These are phyloP conservation scores for Helicoverpa assulta DNA, from an alignment of 2,888 invertebrate genomes.

Conservation along the genomic window DNA sequence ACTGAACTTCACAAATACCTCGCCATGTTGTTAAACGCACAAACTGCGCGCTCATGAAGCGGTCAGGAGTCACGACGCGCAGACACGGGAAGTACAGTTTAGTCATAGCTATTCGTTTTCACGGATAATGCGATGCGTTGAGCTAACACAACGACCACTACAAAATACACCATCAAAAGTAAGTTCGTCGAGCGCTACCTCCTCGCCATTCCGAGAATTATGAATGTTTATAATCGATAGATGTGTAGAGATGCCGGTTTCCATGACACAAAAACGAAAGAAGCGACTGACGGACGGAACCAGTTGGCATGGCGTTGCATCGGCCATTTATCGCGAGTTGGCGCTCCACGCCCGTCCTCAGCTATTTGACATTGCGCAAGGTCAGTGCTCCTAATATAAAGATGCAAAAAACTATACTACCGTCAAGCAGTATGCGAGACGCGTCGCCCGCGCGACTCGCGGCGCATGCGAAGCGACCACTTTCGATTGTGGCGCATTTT, in stretches of 20 bases:
- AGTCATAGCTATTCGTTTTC: constrained; percentile 59
- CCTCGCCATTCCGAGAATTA: constrained; percentile 36
- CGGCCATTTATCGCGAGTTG: constrained; percentile 74
- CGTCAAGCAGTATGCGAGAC: constrained; percentile 72
- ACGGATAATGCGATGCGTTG: constrained; percentile 42
- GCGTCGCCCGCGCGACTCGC: constrained; percentile 71
- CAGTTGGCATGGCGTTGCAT: constrained; percentile 78
- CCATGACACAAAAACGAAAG: constrained; percentile 79
- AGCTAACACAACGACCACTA: constrained; percentile 7
- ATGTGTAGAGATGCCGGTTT: constrained; percentile 68
- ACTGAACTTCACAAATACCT: constrained; percentile 23
- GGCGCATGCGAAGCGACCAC: constrained; percentile 83
- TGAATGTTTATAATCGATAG: constrained; percentile 58
- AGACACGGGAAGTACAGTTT: constrained; percentile 62
- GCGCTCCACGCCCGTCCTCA: constrained; percentile 77
- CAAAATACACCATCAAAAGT: constrained; percentile 21
- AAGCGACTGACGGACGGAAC: constrained; percentile 69
- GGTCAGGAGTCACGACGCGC: constrained; percentile 64
- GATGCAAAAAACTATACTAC: constrained; percentile 82
- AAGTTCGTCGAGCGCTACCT: constrained; percentile 49
- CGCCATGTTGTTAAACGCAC: constrained; percentile 29
- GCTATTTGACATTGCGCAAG: constrained; percentile 90
- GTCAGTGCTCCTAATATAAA: constrained; percentile 89
- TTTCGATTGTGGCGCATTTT: constrained; percentile 83
- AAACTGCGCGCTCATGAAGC: constrained; percentile 3